Base-by-base conservation (phyloP, 2,797 vertebrate genomes). In the Heteromormyrus szaboi region DNA sequence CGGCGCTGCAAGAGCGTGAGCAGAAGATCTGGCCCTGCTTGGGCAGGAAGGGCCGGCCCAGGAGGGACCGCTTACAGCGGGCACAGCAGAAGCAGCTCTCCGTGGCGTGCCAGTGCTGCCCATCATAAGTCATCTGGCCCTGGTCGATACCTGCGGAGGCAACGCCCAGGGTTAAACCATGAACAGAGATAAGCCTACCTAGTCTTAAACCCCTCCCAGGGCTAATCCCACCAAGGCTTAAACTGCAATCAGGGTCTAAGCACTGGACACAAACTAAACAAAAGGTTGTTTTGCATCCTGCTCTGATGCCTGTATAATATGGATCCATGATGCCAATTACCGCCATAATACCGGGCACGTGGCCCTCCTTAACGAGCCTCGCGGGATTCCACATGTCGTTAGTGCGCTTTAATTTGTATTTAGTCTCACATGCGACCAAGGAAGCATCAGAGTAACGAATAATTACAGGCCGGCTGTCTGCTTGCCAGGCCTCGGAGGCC, bases 11-110 rank as follows among this genome's bases (percentile, higher is more conserved):
- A 19, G 97, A 97, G 54, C 98, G 97, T 0, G 99, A 99, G 92
- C 99, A 99, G 95, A 99, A 99, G 91, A 99, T 99, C 92, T 99
- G 98, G 29, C 98, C 99, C 93, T 99, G 98, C 91, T 99, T 99
- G 25, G 99, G 99, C 88, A 99, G 95, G 93, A 99, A 99, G 0
- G 99, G 98, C 19, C 97, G 97, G 6, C 99, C 99, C 81, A 99
- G 96, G 51, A 99, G 96, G 0, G 99, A 99, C 81, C 98, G 97
- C 94, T 98, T 99, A 93, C 99, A 99, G 91, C 97, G 98, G 0
- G 98, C 98, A 0, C 99, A 99, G 94, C 98, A 98, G 93, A 99
- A 99, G 90, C 99, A 99, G 92, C 96, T 95, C 93, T 99, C 99
- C 0, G 97, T 98, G 92, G 99, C 99, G 0, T 99, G 99, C 99